Evolutionary conservation across 1,140 invertebrate species (phyloP).

Genomic region (Listronotus oregonensis): DNA sequence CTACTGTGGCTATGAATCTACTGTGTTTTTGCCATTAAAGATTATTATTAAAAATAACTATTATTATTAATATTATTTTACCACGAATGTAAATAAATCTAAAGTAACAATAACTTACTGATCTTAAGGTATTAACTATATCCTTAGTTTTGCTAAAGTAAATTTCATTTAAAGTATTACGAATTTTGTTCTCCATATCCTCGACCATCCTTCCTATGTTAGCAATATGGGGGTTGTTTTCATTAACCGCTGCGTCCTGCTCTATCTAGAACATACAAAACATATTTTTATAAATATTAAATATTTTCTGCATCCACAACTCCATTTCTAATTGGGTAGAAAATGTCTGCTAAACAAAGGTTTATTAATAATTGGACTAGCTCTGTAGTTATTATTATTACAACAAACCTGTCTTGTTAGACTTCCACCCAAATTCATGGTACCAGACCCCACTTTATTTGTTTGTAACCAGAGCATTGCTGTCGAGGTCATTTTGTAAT

Average conservation of each 20-base stretch:
- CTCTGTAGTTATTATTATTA: too few species aligned
- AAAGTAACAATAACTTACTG: conserved; percentile 54
- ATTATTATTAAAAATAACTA: too few species aligned
- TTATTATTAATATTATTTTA: too few species aligned
- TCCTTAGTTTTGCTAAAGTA: conserved; percentile 99
- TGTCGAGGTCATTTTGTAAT: conserved; percentile 99
- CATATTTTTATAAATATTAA: background rate
- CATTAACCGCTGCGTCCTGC: conserved; percentile 85
- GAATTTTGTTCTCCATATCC: conserved; percentile 99
- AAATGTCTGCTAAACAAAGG: too few species aligned
- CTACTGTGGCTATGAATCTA: too few species aligned
- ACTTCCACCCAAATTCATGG: conserved; percentile 98
- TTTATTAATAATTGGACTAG: too few species aligned
- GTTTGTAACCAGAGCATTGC: conserved; percentile 99
- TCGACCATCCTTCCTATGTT: conserved; percentile 97
- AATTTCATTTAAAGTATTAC: conserved; percentile 97
- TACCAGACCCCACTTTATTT: conserved; percentile 93
- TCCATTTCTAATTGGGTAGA: conserved; percentile 14
- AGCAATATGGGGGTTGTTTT: conserved; percentile 94
- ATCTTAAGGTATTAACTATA: conserved; percentile 96
- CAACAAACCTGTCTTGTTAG: conserved; percentile 87
- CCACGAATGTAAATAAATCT: too few species aligned
- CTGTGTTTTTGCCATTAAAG: too few species aligned
- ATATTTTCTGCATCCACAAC: background rate
- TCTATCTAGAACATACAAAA: conserved; percentile 73